A percentile compares a stretch with the other conserved stretches of the same genome.
Conservation (phyloP, 1,140 invertebrate species). For the Parapsyche elsis region DNA sequence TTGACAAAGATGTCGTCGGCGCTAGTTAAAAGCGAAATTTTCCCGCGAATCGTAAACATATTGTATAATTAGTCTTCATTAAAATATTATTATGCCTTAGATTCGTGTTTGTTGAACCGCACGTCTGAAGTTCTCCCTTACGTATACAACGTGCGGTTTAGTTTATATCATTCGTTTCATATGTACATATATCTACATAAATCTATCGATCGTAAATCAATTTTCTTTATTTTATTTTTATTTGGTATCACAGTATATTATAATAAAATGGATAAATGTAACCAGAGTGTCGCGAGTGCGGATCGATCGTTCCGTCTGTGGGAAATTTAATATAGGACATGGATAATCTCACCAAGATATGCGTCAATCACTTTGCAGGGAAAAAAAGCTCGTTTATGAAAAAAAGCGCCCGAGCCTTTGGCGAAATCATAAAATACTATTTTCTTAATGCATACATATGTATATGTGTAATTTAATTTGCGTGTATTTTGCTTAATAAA, state of each 20-base stretch:
- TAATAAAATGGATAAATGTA: not conserved
- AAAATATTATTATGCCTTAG: not conserved
- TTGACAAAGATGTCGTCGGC: not conserved
- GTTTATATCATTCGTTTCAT: too few relatives aligned
- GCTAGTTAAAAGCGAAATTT: not conserved
- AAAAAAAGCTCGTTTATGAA: not conserved
- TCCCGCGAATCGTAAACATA: conserved; percentile 2
- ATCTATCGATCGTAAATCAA: not conserved
- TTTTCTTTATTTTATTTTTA: not conserved
- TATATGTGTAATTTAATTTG: too few relatives aligned
- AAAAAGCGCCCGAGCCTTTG: too few relatives aligned
- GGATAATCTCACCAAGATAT: not conserved
- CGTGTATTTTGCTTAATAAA: too few relatives aligned
- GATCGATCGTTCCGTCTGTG: not conserved
- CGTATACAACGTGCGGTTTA: too few relatives aligned
- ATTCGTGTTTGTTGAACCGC: not conserved
- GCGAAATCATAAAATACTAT: too few relatives aligned
- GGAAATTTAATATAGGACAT: not conserved
- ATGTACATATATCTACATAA: too few relatives aligned
- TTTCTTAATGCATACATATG: too few relatives aligned
- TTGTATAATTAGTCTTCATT: conserved; percentile 9
- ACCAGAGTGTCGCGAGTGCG: not conserved
- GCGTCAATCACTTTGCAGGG: not conserved
- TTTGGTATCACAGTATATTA: too few relatives aligned
- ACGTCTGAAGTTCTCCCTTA: not conserved